Evolutionary conservation across 1,140 invertebrate species (phyloP), one percentile per base, ranked within the genome.

Genomic region (Eupristina koningsbergeri): DNA sequence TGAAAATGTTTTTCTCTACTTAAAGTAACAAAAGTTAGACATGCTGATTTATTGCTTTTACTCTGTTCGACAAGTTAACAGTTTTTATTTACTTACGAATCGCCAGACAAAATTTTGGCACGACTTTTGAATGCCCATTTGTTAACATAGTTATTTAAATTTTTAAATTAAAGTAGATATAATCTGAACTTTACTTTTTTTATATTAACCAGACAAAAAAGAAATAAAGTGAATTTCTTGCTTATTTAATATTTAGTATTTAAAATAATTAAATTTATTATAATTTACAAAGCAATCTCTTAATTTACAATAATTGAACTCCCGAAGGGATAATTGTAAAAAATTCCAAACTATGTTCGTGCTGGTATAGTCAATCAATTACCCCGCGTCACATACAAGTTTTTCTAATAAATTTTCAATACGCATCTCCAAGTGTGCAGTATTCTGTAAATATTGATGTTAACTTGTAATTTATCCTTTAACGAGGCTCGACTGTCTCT

Each of bases 401-500:
- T 34, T 64, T 76, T 67, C 58, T 36, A 76, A 50, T 64, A 47
- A 76, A 82, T 67, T 47, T 63, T 17, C 15, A 34, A n/a, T 39
- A 34, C 75, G 22, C 17, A 26, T 36, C 19, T 31, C 0, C 17
- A 15, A 2, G 8, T 17, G 41, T 3, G 19, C 22, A 41, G 31
- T 53, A 83, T 67, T 83, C 74, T 22, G 80, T 67, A 76, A 75
- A 82, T 67, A 76, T 82, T 76, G 31, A 31, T 39, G 61, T 83
- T 67, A 77, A 83, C 61, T 41, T 63, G 34, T 63, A 83, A 83
- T 83, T 77, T 77, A 83, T 83, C 71, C 45, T 63, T 83, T 83
- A 69, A 76, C 69, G 50, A 73, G 39, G 26, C 19, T 26, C 29
- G 45, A 34, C 71, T 5, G 5, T 15, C 9, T 15, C 47, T 50